Evolutionary conservation across 53 echinoderm and acorn worm species (phyloP).

Genomic region (Patiria pectinifera): DNA sequence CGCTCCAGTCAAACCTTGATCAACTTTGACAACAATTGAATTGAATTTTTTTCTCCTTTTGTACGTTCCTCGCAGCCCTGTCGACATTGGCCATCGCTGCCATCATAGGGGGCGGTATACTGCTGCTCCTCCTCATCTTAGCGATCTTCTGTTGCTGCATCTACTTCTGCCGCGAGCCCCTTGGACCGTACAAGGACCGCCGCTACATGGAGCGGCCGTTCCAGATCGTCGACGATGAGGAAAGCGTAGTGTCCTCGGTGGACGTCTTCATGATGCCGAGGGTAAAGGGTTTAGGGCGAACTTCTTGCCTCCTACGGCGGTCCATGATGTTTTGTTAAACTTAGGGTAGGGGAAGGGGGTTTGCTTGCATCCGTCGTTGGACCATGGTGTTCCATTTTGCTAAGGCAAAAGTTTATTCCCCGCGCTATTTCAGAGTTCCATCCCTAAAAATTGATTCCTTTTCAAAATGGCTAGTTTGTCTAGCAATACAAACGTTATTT

Average conservation of each 20-base stretch:
- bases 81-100: conserved; percentile 1
- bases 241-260: conserved; percentile 45
- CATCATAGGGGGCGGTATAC: conserved; percentile 22
- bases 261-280: conserved; percentile 51
- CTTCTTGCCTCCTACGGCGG: neutral
- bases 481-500: no score
- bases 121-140: conserved; percentile 22
- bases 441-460: no score
- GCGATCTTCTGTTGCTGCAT: conserved; percentile 36
- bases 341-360: no score
- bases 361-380: no score
- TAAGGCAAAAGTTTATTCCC: no score
- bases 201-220: conserved; percentile 33
- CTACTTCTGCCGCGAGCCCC: neutral
- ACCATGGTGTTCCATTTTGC: no score
- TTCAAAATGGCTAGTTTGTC: no score
- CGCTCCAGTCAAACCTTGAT: no score
- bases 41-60: neutral
- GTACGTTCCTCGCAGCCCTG: neutral
- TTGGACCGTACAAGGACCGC: neutral
- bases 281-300: neutral
- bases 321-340: no score
- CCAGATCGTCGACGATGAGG: conserved; percentile 40
- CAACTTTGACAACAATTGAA: no score
- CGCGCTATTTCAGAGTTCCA: no score